Percentiles rank a stretch among this genome's conserved stretches.
Conservation (phyloP, 1,140 invertebrate species). For the Lucilia cuprina region DNA sequence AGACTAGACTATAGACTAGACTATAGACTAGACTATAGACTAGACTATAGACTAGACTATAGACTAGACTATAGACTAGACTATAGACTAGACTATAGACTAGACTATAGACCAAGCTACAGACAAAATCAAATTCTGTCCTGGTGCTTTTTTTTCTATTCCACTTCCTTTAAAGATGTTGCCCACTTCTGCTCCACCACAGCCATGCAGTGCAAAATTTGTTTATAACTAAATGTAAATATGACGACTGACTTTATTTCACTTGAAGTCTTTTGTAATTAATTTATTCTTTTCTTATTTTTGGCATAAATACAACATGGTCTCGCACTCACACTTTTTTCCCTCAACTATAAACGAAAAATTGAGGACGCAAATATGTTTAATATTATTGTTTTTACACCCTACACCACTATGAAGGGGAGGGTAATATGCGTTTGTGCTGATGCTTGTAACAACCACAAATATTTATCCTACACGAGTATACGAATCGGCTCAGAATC, state of each 20-base stretch:
- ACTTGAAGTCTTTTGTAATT: conserved; percentile 27
- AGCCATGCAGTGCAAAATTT: background rate
- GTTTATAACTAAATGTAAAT: conserved; percentile 5
- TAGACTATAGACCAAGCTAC: too few species aligned
- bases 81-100: too few species aligned
- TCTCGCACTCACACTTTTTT: background rate
- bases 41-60: too few species aligned
- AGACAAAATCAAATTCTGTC: too few species aligned
- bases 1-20: too few species aligned
- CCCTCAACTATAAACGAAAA: background rate
- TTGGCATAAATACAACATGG: conserved; percentile 23
- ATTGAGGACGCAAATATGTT: conserved; percentile 27
- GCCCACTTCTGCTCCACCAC: background rate
- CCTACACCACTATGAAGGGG: background rate
- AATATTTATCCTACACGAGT: too few species aligned
- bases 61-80: too few species aligned
- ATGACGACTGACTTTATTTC: background rate
- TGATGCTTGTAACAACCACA: too few species aligned
- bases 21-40: too few species aligned
- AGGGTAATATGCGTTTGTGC: too few species aligned
- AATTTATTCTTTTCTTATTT: conserved; percentile 22
- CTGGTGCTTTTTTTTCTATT: too few species aligned
- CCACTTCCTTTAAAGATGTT: background rate
- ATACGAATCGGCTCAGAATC: too few species aligned
- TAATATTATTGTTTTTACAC: background rate